Evolutionary conservation across 2,797 vertebrate genomes (phyloP), one percentile per base, ranked within the genome.

Genomic region (Dallia pectoralis): DNA sequence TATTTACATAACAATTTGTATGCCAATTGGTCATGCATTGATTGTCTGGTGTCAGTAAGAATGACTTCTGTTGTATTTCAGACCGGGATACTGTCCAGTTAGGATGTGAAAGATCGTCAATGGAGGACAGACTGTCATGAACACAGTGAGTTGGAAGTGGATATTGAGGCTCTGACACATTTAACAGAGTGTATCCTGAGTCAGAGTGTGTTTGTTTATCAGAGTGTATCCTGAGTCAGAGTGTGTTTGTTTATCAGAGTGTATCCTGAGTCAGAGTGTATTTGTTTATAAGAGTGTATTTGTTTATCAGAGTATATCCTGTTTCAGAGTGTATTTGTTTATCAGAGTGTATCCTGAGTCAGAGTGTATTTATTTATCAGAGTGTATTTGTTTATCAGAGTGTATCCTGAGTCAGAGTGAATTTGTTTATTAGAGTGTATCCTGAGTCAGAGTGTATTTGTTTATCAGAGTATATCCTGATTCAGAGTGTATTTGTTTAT

Each of bases 371-470:
- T n/a, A n/a, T n/a, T n/a, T 88, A 87, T 90, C 87, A 82, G 40
- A 22, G 73, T 32, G 3, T 84, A 78, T 90, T 83, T 87, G 76
- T 85, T 83, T 81, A 85, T 78, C 78, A 3, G 84, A 83, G 75
- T 44, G 74, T 67, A 76, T 90, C 89, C 89, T 89, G 87, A 88
- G 87, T 90, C 87, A 82, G 40, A 22, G 73, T 32, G 3, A 83
- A 78, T 90, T 83, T 87, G 76, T 85, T 83, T 81, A 85, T 78
- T 77, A 3, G 84, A 83, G 75, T 44, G 74, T 67, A 76, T 90
- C 89, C 89, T 89, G 87, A 88, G 87, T 90, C 87, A 82, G 40
- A 22, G 73, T 32, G 3, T 84, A 78, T 90, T 83, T 87, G 76
- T 85, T 83, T 81, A 85, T 78, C 78, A 3, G 84, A 83, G 75